phyloP scores from a whole-genome alignment of 2,888 invertebrate genomes.

The Cyclophora albipunctata region DNA sequence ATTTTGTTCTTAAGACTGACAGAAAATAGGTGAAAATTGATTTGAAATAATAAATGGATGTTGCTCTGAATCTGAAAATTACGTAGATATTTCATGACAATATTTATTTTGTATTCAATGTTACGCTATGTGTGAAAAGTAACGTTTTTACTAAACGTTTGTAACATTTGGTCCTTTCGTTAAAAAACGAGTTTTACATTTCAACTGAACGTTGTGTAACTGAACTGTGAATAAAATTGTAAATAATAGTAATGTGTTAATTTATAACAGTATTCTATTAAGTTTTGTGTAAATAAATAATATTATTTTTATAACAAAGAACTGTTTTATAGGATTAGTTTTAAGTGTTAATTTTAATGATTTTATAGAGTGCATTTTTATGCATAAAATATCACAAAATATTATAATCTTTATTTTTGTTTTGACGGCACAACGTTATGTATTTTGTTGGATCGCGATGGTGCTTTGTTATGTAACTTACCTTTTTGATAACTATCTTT shows the following conservation, averaged over 20 bases:
- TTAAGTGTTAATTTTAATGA: constrained; percentile 25
- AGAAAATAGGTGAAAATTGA: neutral
- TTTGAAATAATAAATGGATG: neutral
- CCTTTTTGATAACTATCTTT: constrained; percentile 1
- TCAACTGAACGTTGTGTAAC: constrained; percentile 26
- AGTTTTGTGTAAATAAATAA: constrained; percentile 31
- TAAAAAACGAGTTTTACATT: constrained; percentile 26
- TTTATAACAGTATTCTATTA: constrained; percentile 60
- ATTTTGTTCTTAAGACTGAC: neutral
- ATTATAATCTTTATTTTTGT: neutral
- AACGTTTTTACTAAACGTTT: neutral
- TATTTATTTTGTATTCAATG: too few relatives aligned
- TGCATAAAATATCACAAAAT: neutral
- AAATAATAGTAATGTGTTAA: constrained; percentile 53
- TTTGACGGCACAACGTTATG: neutral
- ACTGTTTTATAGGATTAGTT: constrained; percentile 27
- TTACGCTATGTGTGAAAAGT: neutral
- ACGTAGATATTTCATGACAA: constrained; percentile 17
- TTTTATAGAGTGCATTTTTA: constrained; percentile 21
- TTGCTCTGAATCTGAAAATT: too few relatives aligned
- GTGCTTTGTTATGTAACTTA: constrained; percentile 33
- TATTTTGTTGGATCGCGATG: constrained; percentile 42
- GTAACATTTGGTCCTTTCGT: constrained; percentile 4
- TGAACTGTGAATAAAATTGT: constrained; percentile 43
- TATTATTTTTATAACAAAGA: constrained; percentile 31